phyloP scores from a whole-genome alignment of 2,797 vertebrate species.

The Xiphophorus birchmanni region DNA sequence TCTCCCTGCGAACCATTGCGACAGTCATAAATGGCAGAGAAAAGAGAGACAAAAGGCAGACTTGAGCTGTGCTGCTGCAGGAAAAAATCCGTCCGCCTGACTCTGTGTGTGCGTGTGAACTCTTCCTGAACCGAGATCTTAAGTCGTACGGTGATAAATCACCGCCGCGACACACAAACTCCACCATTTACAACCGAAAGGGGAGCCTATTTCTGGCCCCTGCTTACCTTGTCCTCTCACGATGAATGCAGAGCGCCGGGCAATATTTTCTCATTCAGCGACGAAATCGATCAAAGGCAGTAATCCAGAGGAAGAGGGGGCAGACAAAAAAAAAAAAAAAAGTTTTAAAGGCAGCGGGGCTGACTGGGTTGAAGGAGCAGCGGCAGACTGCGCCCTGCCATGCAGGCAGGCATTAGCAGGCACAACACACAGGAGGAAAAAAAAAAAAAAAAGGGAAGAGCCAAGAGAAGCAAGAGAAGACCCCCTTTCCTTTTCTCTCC shows the following conservation, averaged over 20 bases:
- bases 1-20: constrained; percentile 56
- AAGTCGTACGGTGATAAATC: constrained; percentile 99
- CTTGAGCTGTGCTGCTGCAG: constrained; percentile 36
- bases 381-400: constrained; percentile 72
- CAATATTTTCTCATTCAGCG: constrained; percentile 86
- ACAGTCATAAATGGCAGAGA: constrained; percentile 62
- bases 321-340: not conserved
- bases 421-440: constrained; percentile 66
- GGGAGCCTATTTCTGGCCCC: constrained; percentile 88
- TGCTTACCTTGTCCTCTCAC: constrained; percentile 99
- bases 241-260: constrained; percentile 89
- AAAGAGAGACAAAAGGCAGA: constrained; percentile 73
- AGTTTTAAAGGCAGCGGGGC: constrained; percentile 76
- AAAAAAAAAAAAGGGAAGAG: constrained; percentile 75
- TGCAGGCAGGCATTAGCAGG: constrained; percentile 70
- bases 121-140: constrained; percentile 99
- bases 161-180: constrained; percentile 93
- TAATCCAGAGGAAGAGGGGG: constrained; percentile 76
- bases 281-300: constrained; percentile 84
- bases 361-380: constrained; percentile 58
- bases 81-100: constrained; percentile 72
- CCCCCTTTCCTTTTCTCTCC: constrained; percentile 56
- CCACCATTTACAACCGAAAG: constrained; percentile 92
- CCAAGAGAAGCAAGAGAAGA: constrained; percentile 73
- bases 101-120: constrained; percentile 86